Conservation (phyloP, 53 echinoderm and acorn worm genomes). For the Temnopleurus reevesii region DNA sequence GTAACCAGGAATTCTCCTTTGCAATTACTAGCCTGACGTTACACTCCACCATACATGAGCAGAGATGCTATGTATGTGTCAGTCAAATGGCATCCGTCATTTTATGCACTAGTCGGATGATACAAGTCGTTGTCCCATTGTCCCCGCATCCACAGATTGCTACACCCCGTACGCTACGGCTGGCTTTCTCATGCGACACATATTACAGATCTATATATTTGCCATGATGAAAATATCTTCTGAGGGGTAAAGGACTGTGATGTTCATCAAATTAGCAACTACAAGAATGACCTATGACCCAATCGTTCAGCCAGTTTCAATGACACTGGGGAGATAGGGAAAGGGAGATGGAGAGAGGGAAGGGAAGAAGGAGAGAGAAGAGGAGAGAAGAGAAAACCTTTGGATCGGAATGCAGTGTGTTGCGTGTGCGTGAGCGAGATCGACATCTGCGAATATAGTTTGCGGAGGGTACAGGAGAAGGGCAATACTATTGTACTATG, state of each 20-base stretch:
- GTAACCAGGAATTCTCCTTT: not conserved
- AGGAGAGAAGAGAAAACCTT: not conserved
- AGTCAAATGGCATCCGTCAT: not conserved
- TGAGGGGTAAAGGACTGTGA: conserved; percentile 39
- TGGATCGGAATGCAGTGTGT: conserved; percentile 2
- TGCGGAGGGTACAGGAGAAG: not conserved
- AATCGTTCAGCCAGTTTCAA: conserved; percentile 29
- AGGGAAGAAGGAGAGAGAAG: not conserved
- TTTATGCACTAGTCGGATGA: not conserved
- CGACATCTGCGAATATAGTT: conserved; percentile 39
- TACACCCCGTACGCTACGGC: not conserved
- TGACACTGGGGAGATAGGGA: not conserved
- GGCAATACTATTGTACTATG: no score
- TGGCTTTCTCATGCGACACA: conserved; percentile 16
- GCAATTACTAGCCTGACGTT: not conserved
- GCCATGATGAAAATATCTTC: conserved; percentile 53
- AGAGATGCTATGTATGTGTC: not conserved
- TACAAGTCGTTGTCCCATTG: not conserved
- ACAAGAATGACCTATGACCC: conserved; percentile 52
- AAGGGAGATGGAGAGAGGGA: not conserved
- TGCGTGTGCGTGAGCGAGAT: conserved; percentile 28
- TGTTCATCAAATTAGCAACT: conserved; percentile 63
- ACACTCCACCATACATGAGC: not conserved
- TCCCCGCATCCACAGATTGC: conserved; percentile 31
- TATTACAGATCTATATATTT: conserved; percentile 38